phyloP scores from a whole-genome alignment of 2,888 invertebrate species.

The Cephus rjabovi region DNA sequence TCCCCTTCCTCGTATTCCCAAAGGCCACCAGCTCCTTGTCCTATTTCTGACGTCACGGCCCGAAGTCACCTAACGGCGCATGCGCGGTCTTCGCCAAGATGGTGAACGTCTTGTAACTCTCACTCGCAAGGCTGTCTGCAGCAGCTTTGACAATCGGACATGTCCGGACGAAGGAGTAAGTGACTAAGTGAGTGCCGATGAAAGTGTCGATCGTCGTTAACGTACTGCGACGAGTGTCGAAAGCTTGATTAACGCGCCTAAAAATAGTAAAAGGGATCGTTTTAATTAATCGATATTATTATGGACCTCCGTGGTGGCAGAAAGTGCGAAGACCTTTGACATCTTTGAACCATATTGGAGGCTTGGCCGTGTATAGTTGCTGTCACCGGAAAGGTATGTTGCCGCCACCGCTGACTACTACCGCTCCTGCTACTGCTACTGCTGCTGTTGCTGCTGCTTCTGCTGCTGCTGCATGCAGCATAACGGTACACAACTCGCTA shows the following conservation, averaged over 20 bases:
- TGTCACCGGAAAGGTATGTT: slow-evolving; percentile 35
- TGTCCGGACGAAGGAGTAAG: slow-evolving; percentile 19
- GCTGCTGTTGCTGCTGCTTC: neutral
- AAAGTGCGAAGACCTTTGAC: slow-evolving; percentile 32
- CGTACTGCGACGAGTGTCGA: neutral
- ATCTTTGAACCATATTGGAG: slow-evolving; percentile 44
- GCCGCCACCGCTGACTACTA: neutral
- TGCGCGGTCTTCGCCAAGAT: slow-evolving; percentile 53
- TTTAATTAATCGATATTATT: slow-evolving; percentile 3
- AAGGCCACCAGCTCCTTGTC: slow-evolving; percentile 61
- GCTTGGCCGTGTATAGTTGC: slow-evolving; percentile 24
- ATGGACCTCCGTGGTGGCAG: slow-evolving; percentile 10
- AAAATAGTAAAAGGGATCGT: neutral
- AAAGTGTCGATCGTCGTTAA: slow-evolving; percentile 15
- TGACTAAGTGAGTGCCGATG: slow-evolving; percentile 12
- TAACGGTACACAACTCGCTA: neutral
- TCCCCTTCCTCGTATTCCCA: slow-evolving; percentile 41
- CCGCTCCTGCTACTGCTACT: neutral
- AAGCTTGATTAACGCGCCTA: neutral
- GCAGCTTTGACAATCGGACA: slow-evolving; percentile 22
- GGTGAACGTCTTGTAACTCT: slow-evolving; percentile 60
- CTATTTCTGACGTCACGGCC: slow-evolving; percentile 59
- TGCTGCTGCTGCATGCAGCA: neutral
- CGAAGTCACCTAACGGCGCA: slow-evolving; percentile 40
- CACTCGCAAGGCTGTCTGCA: slow-evolving; percentile 49